Evolutionary conservation across 2,113 vertebrate species (phyloP).

Genomic region (Sus scrofa): DNA sequence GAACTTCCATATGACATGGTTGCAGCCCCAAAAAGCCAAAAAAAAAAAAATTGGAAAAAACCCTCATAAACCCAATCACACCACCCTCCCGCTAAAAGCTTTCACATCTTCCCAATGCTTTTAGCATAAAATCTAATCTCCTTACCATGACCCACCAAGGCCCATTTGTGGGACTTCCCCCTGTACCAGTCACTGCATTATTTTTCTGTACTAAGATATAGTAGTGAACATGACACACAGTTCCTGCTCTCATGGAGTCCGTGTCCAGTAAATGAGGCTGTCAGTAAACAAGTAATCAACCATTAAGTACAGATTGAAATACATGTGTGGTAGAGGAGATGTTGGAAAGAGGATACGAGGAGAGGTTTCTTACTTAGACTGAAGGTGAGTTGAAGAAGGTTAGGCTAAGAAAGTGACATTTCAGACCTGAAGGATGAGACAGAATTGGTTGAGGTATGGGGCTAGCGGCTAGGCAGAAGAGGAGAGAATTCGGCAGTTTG

Average conservation of each 20-base stretch:
- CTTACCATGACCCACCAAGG: neutral
- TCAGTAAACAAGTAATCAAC: conserved; percentile 4
- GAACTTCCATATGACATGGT: no score
- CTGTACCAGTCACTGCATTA: neutral
- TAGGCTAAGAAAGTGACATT: neutral
- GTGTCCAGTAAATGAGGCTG: neutral
- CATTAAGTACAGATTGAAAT: neutral
- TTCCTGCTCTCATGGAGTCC: neutral
- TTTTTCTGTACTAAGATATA: neutral
- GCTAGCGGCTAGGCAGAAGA: neutral
- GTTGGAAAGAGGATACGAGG: neutral
- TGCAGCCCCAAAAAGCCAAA: no score
- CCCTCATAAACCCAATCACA: neutral
- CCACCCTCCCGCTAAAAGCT: neutral
- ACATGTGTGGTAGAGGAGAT: neutral
- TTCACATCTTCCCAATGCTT: neutral
- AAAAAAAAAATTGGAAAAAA: no score
- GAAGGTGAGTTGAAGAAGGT: neutral
- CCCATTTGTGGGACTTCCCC: neutral
- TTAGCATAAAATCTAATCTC: neutral
- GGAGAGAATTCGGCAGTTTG: conserved; percentile 6
- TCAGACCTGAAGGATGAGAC: neutral
- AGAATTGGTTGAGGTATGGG: neutral
- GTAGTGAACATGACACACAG: neutral
- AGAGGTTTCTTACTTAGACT: neutral